These are phyloP conservation scores for Dromiciops gliroides DNA, from an alignment of 2,113 vertebrate species.

Conservation along the genomic window DNA sequence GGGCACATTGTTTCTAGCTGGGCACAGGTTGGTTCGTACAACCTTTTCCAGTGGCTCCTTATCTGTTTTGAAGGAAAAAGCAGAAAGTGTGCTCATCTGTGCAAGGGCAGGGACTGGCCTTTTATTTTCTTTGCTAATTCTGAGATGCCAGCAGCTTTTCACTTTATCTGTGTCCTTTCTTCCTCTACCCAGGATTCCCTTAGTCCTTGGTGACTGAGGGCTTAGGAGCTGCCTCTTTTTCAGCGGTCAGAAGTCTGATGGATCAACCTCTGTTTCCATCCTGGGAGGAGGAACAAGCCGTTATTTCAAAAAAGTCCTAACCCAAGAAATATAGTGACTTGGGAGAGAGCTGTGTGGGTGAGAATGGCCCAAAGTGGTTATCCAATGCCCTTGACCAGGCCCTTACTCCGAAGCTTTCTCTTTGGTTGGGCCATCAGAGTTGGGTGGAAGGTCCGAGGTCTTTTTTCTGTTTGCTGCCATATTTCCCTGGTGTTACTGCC, in stretches of 20 bases:
- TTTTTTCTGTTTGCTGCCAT: neutral
- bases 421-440: neutral
- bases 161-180: neutral
- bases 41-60: neutral
- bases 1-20: slow-evolving; percentile 51
- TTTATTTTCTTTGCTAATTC: neutral
- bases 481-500: neutral
- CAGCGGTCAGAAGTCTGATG: neutral
- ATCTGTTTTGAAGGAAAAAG: slow-evolving; percentile 31
- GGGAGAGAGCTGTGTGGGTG: neutral
- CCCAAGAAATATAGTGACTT: neutral
- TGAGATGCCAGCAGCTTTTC: neutral
- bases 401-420: neutral
- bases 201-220: fast-evolving
- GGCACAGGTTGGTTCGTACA: neutral
- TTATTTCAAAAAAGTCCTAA: neutral
- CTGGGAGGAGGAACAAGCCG: neutral
- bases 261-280: neutral
- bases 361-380: neutral
- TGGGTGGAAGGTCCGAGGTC: neutral
- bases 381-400: neutral
- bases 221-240: neutral
- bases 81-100: neutral
- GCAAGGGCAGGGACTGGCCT: neutral
- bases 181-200: neutral